These are phyloP conservation scores for Pogonomyrmex californicus DNA, from an alignment of 1,140 invertebrate genomes.

Conservation along the genomic window DNA sequence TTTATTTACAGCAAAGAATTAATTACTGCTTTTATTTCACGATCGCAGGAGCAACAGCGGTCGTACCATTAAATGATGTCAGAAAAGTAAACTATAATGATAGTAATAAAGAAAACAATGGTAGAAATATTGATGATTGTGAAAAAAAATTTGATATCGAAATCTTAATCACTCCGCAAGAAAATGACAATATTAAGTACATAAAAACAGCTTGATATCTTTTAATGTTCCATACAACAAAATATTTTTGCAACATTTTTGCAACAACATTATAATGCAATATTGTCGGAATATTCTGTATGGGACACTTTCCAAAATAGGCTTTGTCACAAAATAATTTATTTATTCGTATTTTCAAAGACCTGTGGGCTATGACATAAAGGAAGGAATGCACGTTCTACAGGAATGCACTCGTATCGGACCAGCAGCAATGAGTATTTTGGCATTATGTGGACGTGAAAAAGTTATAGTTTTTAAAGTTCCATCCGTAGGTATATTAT, in stretches of 20 bases:
- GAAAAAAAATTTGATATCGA: not conserved
- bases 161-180: not conserved
- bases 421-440: constrained; percentile 92
- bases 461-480: constrained; percentile 86
- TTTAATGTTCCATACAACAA: not conserved
- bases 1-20: not conserved
- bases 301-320: not conserved
- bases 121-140: not conserved
- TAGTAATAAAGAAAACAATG: constrained; percentile 87
- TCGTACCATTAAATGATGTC: constrained; percentile 96
- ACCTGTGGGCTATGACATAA: constrained; percentile 93
- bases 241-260: too few relatives aligned
- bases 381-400: constrained; percentile 88
- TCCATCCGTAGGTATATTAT: constrained; percentile 93
- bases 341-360: constrained; percentile 84
- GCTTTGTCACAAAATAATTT: constrained; percentile 17
- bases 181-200: constrained; percentile 93
- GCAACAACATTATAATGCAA: too few relatives aligned
- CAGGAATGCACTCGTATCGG: constrained; percentile 88
- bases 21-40: not conserved
- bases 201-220: constrained; percentile 9
- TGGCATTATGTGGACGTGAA: constrained; percentile 91
- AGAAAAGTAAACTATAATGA: constrained; percentile 90
- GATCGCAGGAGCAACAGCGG: constrained; percentile 81
- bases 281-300: too few relatives aligned